Percentiles rank a stretch among this genome's conserved stretches.
phyloP scores from a whole-genome alignment of 2,113 vertebrate genomes.

The Phasianus colchicus region DNA sequence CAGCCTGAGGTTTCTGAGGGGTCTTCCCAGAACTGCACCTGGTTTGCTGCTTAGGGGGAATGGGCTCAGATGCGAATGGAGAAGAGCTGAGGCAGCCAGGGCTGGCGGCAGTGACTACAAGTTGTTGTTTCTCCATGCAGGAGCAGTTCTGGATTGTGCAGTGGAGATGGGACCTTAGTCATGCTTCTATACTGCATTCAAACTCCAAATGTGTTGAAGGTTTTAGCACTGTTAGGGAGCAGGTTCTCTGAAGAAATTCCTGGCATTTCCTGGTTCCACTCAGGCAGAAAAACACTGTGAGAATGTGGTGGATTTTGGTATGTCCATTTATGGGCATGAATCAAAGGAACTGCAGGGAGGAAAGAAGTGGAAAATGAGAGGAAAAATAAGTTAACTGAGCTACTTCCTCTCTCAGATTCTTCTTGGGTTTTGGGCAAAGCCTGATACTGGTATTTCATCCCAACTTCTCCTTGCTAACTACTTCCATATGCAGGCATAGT shows the following conservation, averaged over 20 bases:
- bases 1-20: not conserved
- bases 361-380: slow-evolving; percentile 73
- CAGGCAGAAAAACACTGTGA: slow-evolving; percentile 72
- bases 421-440: slow-evolving; percentile 65
- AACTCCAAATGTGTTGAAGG: not conserved
- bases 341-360: slow-evolving; percentile 64
- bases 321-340: slow-evolving; percentile 77
- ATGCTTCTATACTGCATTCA: slow-evolving; percentile 10
- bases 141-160: not conserved
- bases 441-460: slow-evolving; percentile 59
- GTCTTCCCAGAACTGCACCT: not conserved
- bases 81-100: not conserved
- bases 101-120: not conserved
- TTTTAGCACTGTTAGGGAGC: slow-evolving; percentile 55
- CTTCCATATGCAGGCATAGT: slow-evolving; percentile 66
- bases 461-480: slow-evolving; percentile 53
- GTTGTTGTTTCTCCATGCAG: not conserved
- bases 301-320: slow-evolving; percentile 67
- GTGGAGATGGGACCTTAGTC: slow-evolving; percentile 34
- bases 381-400: slow-evolving; percentile 73
- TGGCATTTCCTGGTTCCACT: slow-evolving; percentile 73
- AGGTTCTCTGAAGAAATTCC: slow-evolving; percentile 71
- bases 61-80: not conserved
- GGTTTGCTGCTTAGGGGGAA: not conserved
- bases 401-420: slow-evolving; percentile 70